Conservation (phyloP, 2,113 vertebrate genomes). For the Acrocephalus kingi region DNA sequence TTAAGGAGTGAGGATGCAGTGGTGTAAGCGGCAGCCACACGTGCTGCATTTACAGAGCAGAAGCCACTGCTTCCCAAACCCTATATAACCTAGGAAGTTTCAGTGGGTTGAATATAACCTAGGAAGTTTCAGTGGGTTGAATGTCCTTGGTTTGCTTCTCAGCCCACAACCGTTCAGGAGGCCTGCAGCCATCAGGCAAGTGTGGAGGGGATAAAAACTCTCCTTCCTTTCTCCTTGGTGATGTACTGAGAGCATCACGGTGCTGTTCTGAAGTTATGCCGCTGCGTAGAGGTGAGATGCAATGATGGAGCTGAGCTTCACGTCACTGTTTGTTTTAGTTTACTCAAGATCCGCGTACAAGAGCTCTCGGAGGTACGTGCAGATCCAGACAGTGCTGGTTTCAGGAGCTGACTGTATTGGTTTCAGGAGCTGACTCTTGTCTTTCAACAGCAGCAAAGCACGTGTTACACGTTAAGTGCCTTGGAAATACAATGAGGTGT, state of each 20-base stretch:
- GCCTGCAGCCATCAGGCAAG: background rate
- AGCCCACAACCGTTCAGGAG: background rate
- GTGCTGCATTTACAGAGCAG: background rate
- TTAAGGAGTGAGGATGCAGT: background rate
- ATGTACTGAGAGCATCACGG: background rate
- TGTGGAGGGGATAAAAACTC: background rate
- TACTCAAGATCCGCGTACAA: background rate
- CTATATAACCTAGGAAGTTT: background rate
- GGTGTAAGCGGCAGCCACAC: background rate
- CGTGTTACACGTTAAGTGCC: background rate
- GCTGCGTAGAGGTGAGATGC: background rate
- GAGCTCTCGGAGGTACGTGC: background rate
- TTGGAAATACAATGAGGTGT: slow-evolving; percentile 16
- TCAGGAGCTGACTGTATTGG: background rate
- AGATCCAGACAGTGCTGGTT: background rate
- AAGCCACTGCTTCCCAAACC: background rate
- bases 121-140: background rate
- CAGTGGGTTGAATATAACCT: background rate
- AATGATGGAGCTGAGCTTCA: background rate
- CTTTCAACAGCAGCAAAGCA: slow-evolving; percentile 28
- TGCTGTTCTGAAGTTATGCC: background rate
- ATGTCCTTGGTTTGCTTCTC: background rate
- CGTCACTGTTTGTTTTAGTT: background rate
- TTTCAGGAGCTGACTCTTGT: background rate
- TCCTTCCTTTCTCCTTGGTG: background rate